Evolutionary conservation across 2,113 vertebrate species (phyloP).

Genomic region (Acanthisitta chloris): DNA sequence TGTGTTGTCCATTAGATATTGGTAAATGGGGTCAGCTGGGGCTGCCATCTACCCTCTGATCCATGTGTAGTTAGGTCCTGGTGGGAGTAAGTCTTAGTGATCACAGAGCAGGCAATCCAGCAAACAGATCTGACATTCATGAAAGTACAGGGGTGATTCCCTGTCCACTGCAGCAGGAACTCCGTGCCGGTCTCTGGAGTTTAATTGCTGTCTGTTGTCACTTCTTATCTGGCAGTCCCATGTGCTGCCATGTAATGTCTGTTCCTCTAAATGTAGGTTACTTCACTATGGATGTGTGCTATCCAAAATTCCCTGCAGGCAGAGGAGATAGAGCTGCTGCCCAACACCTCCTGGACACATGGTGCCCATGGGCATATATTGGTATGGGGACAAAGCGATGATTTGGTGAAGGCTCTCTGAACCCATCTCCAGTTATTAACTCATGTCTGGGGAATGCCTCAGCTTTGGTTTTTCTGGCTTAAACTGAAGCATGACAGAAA

Average conservation of each 20-base stretch:
- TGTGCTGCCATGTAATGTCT: not conserved
- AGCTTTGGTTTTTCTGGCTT: not conserved
- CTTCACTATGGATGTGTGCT: fast-evolving
- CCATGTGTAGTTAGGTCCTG: not conserved
- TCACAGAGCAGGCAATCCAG: not conserved
- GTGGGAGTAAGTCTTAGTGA: not conserved
- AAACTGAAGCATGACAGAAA: not conserved
- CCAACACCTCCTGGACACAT: fast-evolving
- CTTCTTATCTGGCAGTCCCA: not conserved
- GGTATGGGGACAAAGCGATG: not conserved
- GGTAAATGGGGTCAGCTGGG: not conserved
- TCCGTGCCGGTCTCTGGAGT: not conserved
- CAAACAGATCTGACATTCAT: not conserved
- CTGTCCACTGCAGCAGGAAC: not conserved
- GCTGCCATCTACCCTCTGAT: not conserved
- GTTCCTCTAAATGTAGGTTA: not conserved
- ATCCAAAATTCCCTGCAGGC: not conserved
- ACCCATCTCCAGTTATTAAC: not conserved
- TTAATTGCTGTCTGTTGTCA: not conserved
- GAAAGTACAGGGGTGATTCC: not conserved
- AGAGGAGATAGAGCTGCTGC: not conserved
- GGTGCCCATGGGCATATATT: fast-evolving
- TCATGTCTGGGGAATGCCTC: fast-evolving
- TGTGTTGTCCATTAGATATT: not conserved
- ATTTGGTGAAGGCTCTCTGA: not conserved